A percentile compares a stretch with the other conserved stretches of the same genome.
These are phyloP conservation scores for Xestia xanthographa DNA, from an alignment of 2,888 invertebrate genomes.

Conservation along the genomic window DNA sequence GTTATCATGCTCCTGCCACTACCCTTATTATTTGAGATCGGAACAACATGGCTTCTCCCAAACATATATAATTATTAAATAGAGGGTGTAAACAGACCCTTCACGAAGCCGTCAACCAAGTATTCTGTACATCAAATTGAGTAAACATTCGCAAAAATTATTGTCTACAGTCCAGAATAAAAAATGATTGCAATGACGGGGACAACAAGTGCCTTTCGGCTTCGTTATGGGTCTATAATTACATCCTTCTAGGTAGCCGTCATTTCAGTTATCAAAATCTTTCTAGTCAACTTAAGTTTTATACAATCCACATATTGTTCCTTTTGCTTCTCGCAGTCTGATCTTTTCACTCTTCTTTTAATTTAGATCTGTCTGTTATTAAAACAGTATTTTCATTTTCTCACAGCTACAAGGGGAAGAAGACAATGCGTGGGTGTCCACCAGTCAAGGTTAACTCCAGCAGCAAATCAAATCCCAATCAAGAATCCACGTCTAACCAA, in stretches of 20 bases:
- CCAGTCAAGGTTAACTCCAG: slow-evolving; percentile 68
- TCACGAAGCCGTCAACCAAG: too few relatives aligned
- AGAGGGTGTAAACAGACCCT: too few relatives aligned
- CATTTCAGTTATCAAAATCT: background rate
- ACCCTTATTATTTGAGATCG: background rate
- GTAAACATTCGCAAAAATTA: too few relatives aligned
- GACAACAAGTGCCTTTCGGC: too few relatives aligned
- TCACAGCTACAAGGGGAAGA: slow-evolving; percentile 53
- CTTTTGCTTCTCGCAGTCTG: background rate
- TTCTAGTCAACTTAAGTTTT: background rate
- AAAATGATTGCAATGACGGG: too few relatives aligned
- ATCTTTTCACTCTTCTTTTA: background rate
- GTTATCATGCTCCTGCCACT: too few relatives aligned
- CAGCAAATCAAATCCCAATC: slow-evolving; percentile 62
- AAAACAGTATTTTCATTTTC: background rate
- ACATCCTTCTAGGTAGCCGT: background rate
- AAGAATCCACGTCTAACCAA: slow-evolving; percentile 69
- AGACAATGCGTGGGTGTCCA: slow-evolving; percentile 50
- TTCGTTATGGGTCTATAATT: too few relatives aligned
- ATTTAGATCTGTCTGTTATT: background rate
- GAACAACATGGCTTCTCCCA: background rate
- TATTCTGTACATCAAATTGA: too few relatives aligned
- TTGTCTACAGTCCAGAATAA: too few relatives aligned
- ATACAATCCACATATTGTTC: background rate
- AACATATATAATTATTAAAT: background rate